Evolutionary conservation across 2,797 vertebrate genomes (phyloP).

Genomic region (Pipistrellus pygmaeus): DNA sequence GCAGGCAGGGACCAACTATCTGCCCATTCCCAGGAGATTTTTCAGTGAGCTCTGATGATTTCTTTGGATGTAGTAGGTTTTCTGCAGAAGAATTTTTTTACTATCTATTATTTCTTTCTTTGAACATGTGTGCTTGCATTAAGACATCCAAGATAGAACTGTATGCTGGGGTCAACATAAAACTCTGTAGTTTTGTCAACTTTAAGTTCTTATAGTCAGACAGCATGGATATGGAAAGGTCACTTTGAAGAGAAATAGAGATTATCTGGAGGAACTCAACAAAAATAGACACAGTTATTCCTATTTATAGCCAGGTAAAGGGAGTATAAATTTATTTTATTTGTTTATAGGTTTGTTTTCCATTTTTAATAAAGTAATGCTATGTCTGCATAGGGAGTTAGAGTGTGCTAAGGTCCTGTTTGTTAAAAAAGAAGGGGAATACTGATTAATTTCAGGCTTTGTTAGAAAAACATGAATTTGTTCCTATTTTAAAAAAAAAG

Average conservation of each 20-base stretch:
- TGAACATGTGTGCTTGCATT: conserved; percentile 43
- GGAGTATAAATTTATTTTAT: neutral
- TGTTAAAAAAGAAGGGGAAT: conserved; percentile 1
- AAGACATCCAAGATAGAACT: conserved; percentile 37
- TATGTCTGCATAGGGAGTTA: neutral
- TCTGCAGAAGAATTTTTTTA: conserved; percentile 30
- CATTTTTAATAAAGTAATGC: conserved; percentile 50
- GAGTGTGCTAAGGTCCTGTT: conserved; percentile 4
- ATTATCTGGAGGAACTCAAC: conserved; percentile 5
- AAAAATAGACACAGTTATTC: neutral
- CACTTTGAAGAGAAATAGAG: neutral
- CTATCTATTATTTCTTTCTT: conserved; percentile 51
- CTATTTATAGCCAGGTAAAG: neutral
- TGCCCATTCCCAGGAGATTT: conserved; percentile 21
- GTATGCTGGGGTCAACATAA: neutral
- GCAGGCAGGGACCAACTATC: neutral
- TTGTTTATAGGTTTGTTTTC: neutral
- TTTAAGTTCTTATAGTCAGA: conserved; percentile 14
- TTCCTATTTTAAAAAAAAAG: conserved; percentile 34
- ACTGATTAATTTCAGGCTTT: conserved; percentile 33
- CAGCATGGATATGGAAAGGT: neutral
- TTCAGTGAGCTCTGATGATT: conserved; percentile 37
- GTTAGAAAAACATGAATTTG: conserved; percentile 20
- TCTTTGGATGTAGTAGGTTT: conserved; percentile 18
- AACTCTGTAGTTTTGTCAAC: conserved; percentile 33